Evolutionary conservation across 2,113 vertebrate genomes (phyloP), one percentile per base, ranked within the genome.

Genomic region (Plectropomus leopardus): DNA sequence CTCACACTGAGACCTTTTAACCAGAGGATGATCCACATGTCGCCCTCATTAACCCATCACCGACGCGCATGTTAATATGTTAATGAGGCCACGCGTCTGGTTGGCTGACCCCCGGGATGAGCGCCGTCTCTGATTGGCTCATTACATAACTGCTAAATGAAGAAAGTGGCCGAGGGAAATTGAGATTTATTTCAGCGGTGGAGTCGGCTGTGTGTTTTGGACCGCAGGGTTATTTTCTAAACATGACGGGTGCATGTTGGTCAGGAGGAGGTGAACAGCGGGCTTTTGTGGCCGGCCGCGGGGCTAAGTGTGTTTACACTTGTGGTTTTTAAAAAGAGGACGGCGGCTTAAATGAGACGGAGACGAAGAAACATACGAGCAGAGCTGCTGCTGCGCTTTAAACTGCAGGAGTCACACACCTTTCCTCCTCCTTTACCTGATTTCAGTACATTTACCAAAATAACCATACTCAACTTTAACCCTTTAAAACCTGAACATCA

Each of bases 151-250:
- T 53, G 81, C 71, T 80, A 73, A 90, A 90, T 64, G 89, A 90
- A 88, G 85, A 84, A 85, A 92, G 90, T 83, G 91, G 78, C 78
- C 21, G 73, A 78, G 84, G 92, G 90, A 93, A 94, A 92, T 91
- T 84, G 86, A 93, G 88, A 93, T 94, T 91, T 92, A 89, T 93
- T 92, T 88, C 92, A 86, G 91, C 45, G 90, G 86, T 92, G 87
- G 65, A 76, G 83, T 21, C 40, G 85, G 54, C 82, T 94, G 92
- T 94, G 86, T 91, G 89, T 79, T 90, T 93, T 94, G 93, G 92
- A 95, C 88, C 82, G 57, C 78, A 72, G 57, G 44, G 32, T 74
- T 90, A 78, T 91, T 94, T 92, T 93, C 88, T 93, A 92, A 94
- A 94, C 92, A 90, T 71, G 86, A 57, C 76, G 76, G 91, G 60